Base-by-base conservation (phyloP, 1,140 invertebrate genomes). In the Aphelenchoides fujianensis region DNA sequence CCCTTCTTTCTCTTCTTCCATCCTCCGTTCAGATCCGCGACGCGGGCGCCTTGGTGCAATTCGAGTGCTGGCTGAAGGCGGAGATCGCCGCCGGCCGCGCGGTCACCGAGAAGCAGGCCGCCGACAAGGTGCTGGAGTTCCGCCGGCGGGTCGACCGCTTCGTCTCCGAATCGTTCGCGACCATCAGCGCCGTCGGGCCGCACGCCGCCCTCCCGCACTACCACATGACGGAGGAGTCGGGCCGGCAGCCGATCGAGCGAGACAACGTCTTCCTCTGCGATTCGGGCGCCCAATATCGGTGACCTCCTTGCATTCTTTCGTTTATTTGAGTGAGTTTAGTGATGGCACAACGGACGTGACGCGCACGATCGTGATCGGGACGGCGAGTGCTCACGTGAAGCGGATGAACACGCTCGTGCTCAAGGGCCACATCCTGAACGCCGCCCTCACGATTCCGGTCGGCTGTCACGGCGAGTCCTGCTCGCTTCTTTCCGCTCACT, bases 161-260 rank as follows among this genome's bases (percentile, higher is more conserved):
- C 86, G 88, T 94, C 68, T 81, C 76, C 19, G 31, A 53, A 7
- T 68, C 62, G 82, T 98, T 98, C 86, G 86, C 89, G 23, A 97
- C 95, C 0, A 98, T 98, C 57, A 93, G 93, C 36, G 90, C 91
- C 0, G 90, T 90, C 9, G 95, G 95, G 0, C 88, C 92, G 35
- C 92, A 98, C 86, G 93, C 90, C 12, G 93, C 95, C 12, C 90
- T 98, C 9, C 95, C 97, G 79, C 96, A 98, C 86, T 98, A 98
- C 85, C 84, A 87, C 64, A 90, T 92, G 0, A 85, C 88, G 1
- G 79, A 87, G 57, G 89, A 90, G 31, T 54, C 66, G 53, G 92
- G 89, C 3, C 90, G 94, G 82, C 86, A 89, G 32, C 84, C 85
- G 23, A 91, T 97, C 27, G 90, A 88, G 16, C 86, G 85, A 19